Base-by-base conservation (phyloP, 1,140 invertebrate species). In the Radopholus similis region DNA sequence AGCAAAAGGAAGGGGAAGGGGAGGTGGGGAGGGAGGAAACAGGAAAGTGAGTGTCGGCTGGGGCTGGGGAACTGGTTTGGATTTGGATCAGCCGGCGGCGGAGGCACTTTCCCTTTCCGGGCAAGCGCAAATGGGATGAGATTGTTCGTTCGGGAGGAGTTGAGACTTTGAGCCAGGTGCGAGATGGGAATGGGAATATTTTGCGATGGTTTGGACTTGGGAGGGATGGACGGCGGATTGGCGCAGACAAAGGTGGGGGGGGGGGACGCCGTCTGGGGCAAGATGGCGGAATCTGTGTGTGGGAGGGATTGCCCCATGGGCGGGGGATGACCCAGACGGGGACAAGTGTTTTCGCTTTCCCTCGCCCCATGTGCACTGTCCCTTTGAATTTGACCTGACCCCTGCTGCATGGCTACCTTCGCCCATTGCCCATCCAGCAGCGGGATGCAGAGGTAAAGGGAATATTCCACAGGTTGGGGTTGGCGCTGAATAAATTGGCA, bases 271-370 rank as follows among this genome's bases (percentile, higher is more conserved):
- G 18, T n/a, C 47, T 51, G 47, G 18, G 18, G 21, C 30, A 28
- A 21, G 18, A 21, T 47, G 42, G n/a, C 23, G 42, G 2, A 18
- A n/a, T n/a, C n/a, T n/a, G n/a, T n/a, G n/a, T n/a, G n/a, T n/a
- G n/a, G n/a, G n/a, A n/a, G 42, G n/a, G 42, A 47, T 47, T n/a
- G n/a, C 44, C 18, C 23, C 47, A 51, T 6, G 21, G 30, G 30
- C 15, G 47, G 47, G 47, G 13, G 47, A 26, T 51, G 47, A 51
- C 47, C 47, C 47, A 51, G 47, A 51, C 47, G 47, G 47, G 47
- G 47, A 51, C 47, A 51, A 51, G 47, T 51, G 47, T 51, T 51
- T 51, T 51, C 30, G 47, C 47, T 28, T 28, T 28, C 30, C 47
- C 47, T 28, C n/a, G 9, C 9, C 30, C 47, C 47, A 51, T 51